Evolutionary conservation across 2,797 vertebrate species (phyloP).

Genomic region (Pogonophryne albipinna): DNA sequence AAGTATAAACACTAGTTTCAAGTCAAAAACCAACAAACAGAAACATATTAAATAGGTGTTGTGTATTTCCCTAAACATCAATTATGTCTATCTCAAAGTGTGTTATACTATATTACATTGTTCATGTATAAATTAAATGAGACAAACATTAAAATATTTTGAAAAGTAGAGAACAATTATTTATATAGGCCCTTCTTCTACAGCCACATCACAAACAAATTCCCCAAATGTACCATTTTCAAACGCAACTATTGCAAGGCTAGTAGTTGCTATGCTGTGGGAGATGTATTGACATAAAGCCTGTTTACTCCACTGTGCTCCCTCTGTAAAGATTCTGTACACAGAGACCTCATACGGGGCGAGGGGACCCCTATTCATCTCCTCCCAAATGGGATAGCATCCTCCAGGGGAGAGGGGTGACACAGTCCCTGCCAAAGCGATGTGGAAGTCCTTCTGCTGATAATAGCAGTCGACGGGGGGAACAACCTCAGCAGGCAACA

Average conservation of each 20-base stretch:
- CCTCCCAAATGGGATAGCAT: conserved; percentile 83
- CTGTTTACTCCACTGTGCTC: conserved; percentile 78
- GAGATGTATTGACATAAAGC: conserved; percentile 79
- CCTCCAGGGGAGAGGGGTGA: conserved; percentile 84
- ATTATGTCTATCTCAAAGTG: neutral
- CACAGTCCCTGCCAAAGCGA: conserved; percentile 80
- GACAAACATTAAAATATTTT: neutral
- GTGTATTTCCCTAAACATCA: neutral
- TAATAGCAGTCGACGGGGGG: conserved; percentile 90
- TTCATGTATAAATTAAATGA: neutral
- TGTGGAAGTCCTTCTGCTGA: conserved; percentile 87
- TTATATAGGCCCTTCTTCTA: neutral
- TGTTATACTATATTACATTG: neutral
- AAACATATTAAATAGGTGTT: neutral
- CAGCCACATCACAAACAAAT: conserved; percentile 4
- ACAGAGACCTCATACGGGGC: conserved; percentile 79
- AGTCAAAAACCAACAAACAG: neutral
- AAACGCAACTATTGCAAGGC: conserved; percentile 14
- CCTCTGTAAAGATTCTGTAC: conserved; percentile 77
- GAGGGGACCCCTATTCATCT: conserved; percentile 85
- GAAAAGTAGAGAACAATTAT: neutral
- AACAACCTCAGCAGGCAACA: conserved; percentile 86
- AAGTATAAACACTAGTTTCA: neutral
- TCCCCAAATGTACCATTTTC: conserved; percentile 1
- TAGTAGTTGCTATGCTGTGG: conserved; percentile 45